Base-by-base conservation (phyloP, 2,113 vertebrate species). In the Spea bombifrons region DNA sequence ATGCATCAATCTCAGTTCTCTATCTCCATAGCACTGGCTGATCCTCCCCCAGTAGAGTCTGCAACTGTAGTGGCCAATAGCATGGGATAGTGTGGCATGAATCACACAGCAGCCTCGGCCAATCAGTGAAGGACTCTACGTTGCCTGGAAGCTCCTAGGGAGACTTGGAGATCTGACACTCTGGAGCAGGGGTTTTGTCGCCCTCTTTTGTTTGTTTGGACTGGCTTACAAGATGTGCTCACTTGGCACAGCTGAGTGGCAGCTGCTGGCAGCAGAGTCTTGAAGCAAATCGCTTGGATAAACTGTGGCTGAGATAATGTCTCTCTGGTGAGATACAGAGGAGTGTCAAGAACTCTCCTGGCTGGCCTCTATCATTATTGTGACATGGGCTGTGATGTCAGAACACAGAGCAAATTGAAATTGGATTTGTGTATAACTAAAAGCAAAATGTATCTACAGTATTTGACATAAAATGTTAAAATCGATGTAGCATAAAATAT, bases 1-100 rank as follows among this genome's bases (percentile, higher is more conserved):
- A 57, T 59, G n/a, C 30, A 57, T 55, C 30, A 66, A 46, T 66
- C 61, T 73, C 49, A 49, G 61, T 55, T 66, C 61, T 66, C 70
- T 68, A 67, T 59, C 64, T 59, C 4, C 61, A 17, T 16, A 66
- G 78, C 71, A 57, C 64, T 48, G 52, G 46, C 70, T 61, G 64
- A 47, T 12, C 78, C 78, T 66, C 78, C 77, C 78, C 78, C 71
- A 61, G 16, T 53, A 74, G 44, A 74, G 64, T 48, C 78, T 80
- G 71, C 78, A 55, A 66, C 78, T 80, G 57, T 16, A 64, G 65
- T 45, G 57, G 71, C 73, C 78, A 72, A 80, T 74, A 68, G 43
- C 50, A 15, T 68, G 64, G 30, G 17, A 16, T 6, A 57, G 49
- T 47, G 63, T 73, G 70, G 59, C 49, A 64, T 73, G 70, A 73